Evolutionary conservation across 2,113 vertebrate genomes (phyloP).

Genomic region (Cyprinodon tularosa): DNA sequence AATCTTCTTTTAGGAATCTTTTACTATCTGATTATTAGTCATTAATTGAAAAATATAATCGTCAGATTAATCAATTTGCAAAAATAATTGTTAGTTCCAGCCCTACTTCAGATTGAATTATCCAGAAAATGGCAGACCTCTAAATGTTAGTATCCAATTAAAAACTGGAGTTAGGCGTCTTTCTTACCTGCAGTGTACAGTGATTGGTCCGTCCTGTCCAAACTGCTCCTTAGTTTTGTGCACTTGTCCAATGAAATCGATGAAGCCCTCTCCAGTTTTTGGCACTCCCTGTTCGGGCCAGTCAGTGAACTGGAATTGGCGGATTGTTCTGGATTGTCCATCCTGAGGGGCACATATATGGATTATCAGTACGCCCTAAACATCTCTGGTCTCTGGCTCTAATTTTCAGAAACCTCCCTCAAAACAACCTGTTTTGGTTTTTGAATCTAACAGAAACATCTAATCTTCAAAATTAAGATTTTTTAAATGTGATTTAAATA

Average conservation of each 20-base stretch:
- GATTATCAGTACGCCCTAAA: conserved; percentile 3
- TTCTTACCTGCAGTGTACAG: conserved; percentile 92
- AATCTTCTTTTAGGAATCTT: no score
- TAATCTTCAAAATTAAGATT: conserved; percentile 23
- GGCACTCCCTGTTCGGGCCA: conserved; percentile 98
- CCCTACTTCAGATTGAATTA: no score
- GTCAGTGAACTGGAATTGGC: conserved; percentile 98
- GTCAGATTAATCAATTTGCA: no score
- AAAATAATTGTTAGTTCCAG: no score
- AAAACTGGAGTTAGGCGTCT: not conserved
- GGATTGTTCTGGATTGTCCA: conserved; percentile 95
- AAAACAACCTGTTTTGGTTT: no score
- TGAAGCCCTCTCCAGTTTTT: conserved; percentile 97
- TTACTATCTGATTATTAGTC: no score
- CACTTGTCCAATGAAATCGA: conserved; percentile 97
- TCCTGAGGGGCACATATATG: conserved; percentile 77
- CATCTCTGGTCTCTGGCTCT: not conserved
- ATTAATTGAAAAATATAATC: no score
- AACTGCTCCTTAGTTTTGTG: conserved; percentile 99
- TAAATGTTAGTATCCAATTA: no score
- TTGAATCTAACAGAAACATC: conserved; percentile 13
- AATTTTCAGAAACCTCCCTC: conserved; percentile 1
- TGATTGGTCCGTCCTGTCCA: conserved; percentile 95
- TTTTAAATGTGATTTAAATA: not conserved
- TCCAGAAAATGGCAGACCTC: no score